Evolutionary conservation across 1,140 invertebrate genomes (phyloP).

Genomic region (Conus ventricosus): DNA sequence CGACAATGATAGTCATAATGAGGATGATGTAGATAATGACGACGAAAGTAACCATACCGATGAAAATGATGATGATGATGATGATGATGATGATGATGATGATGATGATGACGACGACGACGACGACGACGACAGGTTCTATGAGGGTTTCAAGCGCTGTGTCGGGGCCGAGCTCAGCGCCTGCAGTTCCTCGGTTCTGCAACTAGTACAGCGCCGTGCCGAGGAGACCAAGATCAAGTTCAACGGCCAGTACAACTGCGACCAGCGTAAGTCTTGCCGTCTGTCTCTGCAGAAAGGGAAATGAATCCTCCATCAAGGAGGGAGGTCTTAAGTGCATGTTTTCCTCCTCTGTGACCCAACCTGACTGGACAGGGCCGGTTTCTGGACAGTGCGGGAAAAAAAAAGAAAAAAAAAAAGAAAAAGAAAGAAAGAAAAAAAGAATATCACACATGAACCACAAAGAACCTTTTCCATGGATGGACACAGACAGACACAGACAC

Average conservation of each 20-base stretch:
- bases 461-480: no score
- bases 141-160: not conserved
- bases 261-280: not conserved
- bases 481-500: no score
- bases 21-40: not conserved
- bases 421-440: no score
- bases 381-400: no score
- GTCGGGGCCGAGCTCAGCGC: not conserved
- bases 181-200: not conserved
- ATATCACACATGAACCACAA: no score
- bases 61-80: constrained; percentile 6
- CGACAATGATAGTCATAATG: not conserved
- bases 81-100: constrained; percentile 16
- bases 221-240: not conserved
- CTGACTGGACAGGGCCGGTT: no score
- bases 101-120: not conserved
- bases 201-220: not conserved
- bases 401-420: no score
- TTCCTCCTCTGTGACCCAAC: no score
- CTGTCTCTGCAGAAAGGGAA: no score
- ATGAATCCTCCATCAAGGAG: no score
- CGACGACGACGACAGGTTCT: not conserved
- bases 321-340: no score
- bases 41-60: not conserved
- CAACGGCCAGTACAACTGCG: not conserved